Evolutionary conservation across 2,113 vertebrate species (phyloP), one percentile per base, ranked within the genome.

Genomic region (Ctenomys sociabilis): DNA sequence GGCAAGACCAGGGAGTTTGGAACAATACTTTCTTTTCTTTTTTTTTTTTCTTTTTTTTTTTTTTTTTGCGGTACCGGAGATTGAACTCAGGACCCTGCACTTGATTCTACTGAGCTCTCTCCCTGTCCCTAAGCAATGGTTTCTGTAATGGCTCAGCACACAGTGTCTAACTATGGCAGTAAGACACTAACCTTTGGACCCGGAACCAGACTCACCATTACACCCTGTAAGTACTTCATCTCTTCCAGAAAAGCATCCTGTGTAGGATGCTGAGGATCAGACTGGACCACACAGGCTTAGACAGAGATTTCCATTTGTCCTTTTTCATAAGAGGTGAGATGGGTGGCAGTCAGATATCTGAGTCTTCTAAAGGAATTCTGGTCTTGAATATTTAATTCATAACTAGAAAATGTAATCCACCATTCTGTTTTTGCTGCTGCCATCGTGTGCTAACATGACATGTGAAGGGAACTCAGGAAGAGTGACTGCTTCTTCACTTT

Each of bases 161-260:
- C 54, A 93, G 97, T 97, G 22, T 94, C 81, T 96, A 83, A 32
- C 77, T 96, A 70, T 28, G 85, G 86, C 93, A 77, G 0, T 0
- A 0, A 0, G 3, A 96, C 80, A n/a, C 0, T 94, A 81, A 91
- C 57, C 8, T 97, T 98, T 26, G 97, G 90, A 35, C n/a, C 87
- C 3, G 98, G 97, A 52, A 98, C 97, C 61, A 98, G 75, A 57
- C 70, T 98, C 43, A 93, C 22, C 3, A 3, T 98, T 75, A 95
- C 3, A 3, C 92, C 96, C 72, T 68, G 97, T 98, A 93, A 98
- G 98, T 97, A 86, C 61, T 77, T 64, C 26, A 21, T 19, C 40
- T 52, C 61, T 85, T 54, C 78, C 64, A 49, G 66, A 32, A 88
- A 72, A 90, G 59, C 81, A 91, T 59, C 59, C 72, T 57, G 22